Base-by-base conservation (phyloP, 2,113 vertebrate species). In the Nettapus auritus region DNA sequence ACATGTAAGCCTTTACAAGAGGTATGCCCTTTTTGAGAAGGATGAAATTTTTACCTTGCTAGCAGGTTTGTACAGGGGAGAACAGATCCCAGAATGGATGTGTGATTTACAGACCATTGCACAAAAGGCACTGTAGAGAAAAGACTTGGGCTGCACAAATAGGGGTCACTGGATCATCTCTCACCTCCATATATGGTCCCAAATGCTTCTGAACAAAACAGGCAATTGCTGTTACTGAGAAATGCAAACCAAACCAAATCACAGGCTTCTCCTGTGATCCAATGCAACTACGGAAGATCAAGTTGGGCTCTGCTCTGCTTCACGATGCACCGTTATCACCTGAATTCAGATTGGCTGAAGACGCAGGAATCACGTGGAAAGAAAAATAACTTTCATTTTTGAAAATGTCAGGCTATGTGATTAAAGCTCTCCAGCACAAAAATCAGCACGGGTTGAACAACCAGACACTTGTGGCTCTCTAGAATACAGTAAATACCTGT, bases 381-480 rank as follows among this genome's bases (percentile, higher is more conserved):
- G 19, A 76, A 93, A 82, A 94, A 77, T 36, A 73, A 59, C 31
- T 33, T 34, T 64, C 36, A 80, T 67, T 79, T 95, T 89, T 62
- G 13, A 29, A 52, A 66, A 31, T 1, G 2, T 53, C 74, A 36
- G 77, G 81, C 3, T 1, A 60, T 7, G n/a, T 34, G 66, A 76
- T 64, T 79, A 82, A 75, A 91, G 70, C 62, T 67, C 63, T 23
- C 50, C 33, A 71, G 82, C 0, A 0, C 64, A 86, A 67, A 82
- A 64, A n/a, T 48, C 48, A n/a, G 68, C 33, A 38, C 4, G 52
- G 34, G 68, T 90, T 64, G 22, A 71, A 55, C 12, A 57, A 90
- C 66, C 25, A 90, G 62, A 71, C 40, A 44, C 56, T 16, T 73
- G 44, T 44, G 69, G 62, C 23, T 88, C 62, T 44, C 18, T 21